phyloP scores from a whole-genome alignment of 2,888 invertebrate genomes.

The Catocala fraxini region DNA sequence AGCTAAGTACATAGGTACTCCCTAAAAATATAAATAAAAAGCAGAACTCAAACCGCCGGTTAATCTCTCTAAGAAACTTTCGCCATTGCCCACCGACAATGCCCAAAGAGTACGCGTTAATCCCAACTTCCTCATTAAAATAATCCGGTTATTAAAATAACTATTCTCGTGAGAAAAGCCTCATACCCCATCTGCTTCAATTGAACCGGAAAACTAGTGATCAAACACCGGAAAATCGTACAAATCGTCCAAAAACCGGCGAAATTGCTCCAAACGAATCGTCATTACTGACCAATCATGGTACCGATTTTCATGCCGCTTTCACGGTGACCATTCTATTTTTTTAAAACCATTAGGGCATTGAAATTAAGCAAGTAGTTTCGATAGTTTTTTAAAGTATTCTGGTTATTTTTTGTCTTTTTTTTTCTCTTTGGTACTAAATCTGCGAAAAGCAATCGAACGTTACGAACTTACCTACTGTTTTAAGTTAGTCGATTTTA shows the following conservation, averaged over 20 bases:
- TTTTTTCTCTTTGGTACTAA: constrained; percentile 35
- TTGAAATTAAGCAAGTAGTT: constrained; percentile 74
- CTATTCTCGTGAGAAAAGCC: constrained; percentile 82
- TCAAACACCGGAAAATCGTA: constrained; percentile 85
- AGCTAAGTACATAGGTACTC: too few species aligned
- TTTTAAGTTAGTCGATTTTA: constrained; percentile 39
- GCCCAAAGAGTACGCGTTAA: constrained; percentile 61
- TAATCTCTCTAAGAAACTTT: constrained; percentile 37
- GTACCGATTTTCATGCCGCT: constrained; percentile 72
- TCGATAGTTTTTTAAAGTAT: constrained; percentile 58
- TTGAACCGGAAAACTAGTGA: constrained; percentile 80
- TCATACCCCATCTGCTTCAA: constrained; percentile 76
- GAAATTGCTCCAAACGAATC: constrained; percentile 80
- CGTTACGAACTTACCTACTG: constrained; percentile 39
- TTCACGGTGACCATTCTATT: constrained; percentile 73
- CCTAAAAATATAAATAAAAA: too few species aligned
- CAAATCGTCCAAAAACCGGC: constrained; percentile 83
- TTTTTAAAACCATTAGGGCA: constrained; percentile 78
- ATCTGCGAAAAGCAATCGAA: constrained; percentile 48
- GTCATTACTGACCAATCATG: constrained; percentile 71
- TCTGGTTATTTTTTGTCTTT: constrained; percentile 31
- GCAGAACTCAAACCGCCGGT: not conserved
- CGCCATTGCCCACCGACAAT: constrained; percentile 47
- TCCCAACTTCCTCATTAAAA: constrained; percentile 73
- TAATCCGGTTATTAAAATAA: constrained; percentile 64